Conservation (phyloP, 2,888 invertebrate genomes). For the Catotricha subobsoleta region DNA sequence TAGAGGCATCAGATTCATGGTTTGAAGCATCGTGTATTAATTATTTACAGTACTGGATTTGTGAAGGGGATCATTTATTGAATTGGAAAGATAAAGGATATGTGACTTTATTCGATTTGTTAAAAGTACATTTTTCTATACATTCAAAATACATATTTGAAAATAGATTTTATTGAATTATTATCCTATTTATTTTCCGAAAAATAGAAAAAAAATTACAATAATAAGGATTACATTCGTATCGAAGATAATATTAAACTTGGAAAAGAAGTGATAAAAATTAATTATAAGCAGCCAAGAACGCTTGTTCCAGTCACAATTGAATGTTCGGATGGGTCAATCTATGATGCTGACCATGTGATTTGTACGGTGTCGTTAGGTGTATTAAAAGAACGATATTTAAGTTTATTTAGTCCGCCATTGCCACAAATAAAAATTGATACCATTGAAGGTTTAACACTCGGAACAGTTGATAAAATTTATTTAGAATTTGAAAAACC, state of each 20-base stretch:
- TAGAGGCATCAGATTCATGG: conserved; percentile 45
- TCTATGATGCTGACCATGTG: conserved; percentile 38
- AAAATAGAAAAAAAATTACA: conserved; percentile 6
- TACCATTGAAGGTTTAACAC: conserved; percentile 35
- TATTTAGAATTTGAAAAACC: conserved; percentile 38
- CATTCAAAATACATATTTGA: too few relatives aligned
- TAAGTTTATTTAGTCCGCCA: conserved; percentile 31
- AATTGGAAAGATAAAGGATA: conserved; percentile 62
- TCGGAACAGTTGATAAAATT: conserved; percentile 45
- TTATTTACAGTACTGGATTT: conserved; percentile 41
- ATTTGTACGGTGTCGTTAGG: conserved; percentile 42
- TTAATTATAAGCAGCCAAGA: conserved; percentile 8
- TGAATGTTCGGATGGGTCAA: conserved; percentile 24
- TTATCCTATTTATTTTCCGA: too few relatives aligned
- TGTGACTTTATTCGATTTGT: conserved; percentile 43
- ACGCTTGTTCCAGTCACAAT: conserved; percentile 12
- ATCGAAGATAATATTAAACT: conserved; percentile 16
- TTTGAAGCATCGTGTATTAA: conserved; percentile 47
- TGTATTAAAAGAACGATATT: conserved; percentile 34
- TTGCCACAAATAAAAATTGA: conserved; percentile 32
- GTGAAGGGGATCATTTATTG: conserved; percentile 49
- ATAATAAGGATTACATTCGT: conserved; percentile 1
- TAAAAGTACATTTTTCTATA: conserved; percentile 44
- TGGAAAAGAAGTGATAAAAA: conserved; percentile 8
- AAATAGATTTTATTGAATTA: too few relatives aligned